Conservation (phyloP, 2,113 vertebrate genomes). For the Scortum barcoo region DNA sequence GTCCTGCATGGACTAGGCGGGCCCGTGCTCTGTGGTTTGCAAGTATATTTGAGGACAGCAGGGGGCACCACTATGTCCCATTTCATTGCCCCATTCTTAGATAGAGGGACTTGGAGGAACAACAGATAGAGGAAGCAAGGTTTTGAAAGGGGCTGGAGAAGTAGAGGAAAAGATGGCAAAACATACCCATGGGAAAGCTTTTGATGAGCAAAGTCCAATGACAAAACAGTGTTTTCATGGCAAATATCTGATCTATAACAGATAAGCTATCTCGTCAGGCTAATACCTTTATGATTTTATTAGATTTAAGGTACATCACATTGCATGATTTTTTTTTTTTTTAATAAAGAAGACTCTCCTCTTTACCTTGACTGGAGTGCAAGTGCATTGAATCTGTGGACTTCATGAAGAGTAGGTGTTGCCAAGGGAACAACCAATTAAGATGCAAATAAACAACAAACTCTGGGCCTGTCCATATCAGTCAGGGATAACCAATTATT, state of each 20-base stretch:
- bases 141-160: not conserved
- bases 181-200: not conserved
- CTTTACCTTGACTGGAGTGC: not conserved
- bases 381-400: not conserved
- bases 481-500: not conserved
- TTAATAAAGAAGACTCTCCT: not conserved
- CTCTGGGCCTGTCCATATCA: not conserved
- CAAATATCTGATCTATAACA: not conserved
- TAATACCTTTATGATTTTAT: not conserved
- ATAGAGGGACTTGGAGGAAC: not conserved
- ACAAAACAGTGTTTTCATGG: not conserved
- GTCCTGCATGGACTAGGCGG: conserved; percentile 10
- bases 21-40: conserved; percentile 36
- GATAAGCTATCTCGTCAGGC: not conserved
- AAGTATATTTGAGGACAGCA: conserved; percentile 66
- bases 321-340: not conserved
- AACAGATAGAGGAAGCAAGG: not conserved
- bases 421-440: not conserved
- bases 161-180: not conserved
- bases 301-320: not conserved
- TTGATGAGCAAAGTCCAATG: conserved; percentile 2
- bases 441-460: not conserved
- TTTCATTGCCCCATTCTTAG: conserved; percentile 2
- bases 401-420: not conserved
- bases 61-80: conserved; percentile 60